Conservation (phyloP, 2,113 vertebrate genomes). For the Athene noctua region DNA sequence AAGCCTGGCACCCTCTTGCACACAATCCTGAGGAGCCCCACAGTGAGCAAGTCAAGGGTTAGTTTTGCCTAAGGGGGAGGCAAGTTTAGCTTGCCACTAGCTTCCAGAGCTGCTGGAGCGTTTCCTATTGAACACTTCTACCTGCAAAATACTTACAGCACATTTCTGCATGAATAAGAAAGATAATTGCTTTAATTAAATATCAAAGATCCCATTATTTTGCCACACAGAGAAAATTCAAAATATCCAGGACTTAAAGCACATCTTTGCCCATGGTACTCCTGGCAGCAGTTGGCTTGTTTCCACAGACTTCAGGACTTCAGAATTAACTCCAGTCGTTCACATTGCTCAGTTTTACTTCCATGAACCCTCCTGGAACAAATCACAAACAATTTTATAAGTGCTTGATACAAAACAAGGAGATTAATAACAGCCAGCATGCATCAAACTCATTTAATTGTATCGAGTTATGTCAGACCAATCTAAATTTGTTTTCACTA, state of each 20-base stretch:
- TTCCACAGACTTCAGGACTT: background rate
- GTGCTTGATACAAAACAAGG: background rate
- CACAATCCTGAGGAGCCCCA: rapidly evolving
- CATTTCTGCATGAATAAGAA: background rate
- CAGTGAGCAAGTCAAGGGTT: background rate
- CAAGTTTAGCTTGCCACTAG: background rate
- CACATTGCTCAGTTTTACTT: background rate
- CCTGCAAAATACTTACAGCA: background rate
- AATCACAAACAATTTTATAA: background rate
- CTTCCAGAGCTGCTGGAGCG: background rate
- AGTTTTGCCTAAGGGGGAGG: background rate
- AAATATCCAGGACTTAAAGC: background rate
- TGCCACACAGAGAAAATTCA: background rate
- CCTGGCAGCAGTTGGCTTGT: background rate
- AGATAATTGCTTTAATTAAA: background rate
- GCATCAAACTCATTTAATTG: background rate
- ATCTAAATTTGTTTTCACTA: background rate
- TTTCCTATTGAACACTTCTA: background rate
- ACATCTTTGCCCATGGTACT: background rate
- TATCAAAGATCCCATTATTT: background rate
- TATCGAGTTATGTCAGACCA: background rate
- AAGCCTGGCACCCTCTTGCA: background rate
- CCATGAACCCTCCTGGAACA: background rate
- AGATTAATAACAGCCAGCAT: background rate
- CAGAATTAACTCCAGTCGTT: background rate